These are phyloP conservation scores for Alca torda DNA, from an alignment of 2,797 vertebrate genomes.

Conservation along the genomic window DNA sequence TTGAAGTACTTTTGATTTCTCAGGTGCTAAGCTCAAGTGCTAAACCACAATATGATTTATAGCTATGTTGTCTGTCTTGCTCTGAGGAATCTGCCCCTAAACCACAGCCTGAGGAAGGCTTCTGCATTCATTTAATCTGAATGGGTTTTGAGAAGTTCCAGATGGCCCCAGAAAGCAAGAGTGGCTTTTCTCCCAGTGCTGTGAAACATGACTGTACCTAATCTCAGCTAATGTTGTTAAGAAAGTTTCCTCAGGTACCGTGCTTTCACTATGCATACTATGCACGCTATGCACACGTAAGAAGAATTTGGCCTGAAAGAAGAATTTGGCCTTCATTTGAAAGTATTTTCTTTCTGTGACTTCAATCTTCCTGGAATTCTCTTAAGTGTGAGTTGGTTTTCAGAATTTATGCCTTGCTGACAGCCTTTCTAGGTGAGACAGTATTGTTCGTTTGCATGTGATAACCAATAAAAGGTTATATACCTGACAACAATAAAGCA, in stretches of 20 bases:
- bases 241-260: neutral
- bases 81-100: neutral
- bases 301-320: neutral
- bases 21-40: neutral
- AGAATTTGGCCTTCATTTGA: neutral
- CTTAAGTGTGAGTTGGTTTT: neutral
- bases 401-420: neutral
- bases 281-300: neutral
- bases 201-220: neutral
- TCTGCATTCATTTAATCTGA: neutral
- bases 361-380: neutral
- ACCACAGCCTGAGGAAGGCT: neutral
- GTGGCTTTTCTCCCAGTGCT: fast-evolving
- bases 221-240: neutral
- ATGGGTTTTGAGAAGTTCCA: neutral
- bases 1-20: neutral
- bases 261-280: neutral
- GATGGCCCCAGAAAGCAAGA: neutral
- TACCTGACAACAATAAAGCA: neutral
- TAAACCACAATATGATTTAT: neutral
- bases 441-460: neutral
- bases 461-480: neutral
- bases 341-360: neutral
- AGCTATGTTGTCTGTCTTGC: neutral
- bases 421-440: neutral